Evolutionary conservation across 2,888 invertebrate genomes (phyloP), one percentile per base, ranked within the genome.

Genomic region (Hoplodrina blanda): DNA sequence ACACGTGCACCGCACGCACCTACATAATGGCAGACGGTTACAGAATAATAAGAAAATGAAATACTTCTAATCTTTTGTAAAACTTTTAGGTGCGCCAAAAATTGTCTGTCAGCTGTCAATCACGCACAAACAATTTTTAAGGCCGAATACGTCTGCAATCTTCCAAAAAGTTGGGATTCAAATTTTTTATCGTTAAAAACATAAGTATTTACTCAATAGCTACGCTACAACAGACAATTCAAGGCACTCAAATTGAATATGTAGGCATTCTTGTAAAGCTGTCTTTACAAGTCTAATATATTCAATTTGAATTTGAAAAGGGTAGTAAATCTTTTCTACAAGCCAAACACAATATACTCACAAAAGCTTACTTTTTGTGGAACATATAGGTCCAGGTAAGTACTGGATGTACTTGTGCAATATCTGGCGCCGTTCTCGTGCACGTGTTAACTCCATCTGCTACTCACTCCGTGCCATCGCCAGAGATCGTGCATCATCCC

Each of bases 401-500:
- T 41, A 41, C 11, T 46, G 46, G 46, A 6, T 46, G 4, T 2
- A 20, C 7, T 8, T 7, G 11, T 41, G 13, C 7, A 8, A 55
- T 37, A 13, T 37, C 5, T 19, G 1, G 15, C 4, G 13, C 13
- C 1, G 20, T 20, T 67, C 5, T 4, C 19, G 1, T 10, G 1
- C 4, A 25, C 7, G 4, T 62, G 25, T 33, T 20, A 30, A 53
- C 37, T 76, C 62, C 44, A 77, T 69, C 46, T n/a, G 1, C n/a
- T 76, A 44, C 8, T 3, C n/a, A 62, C 55, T 63, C 75, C 63
- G 13, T 30, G 52, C 49, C 64, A 62, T 55, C 68, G 62, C n/a
- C 53, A 67, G 62, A 73, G 78, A 80, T 80, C 87, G 84, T 90
- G 85, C 88, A 91, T 92, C 92, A 91, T 88, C 67, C 85, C 76